Conservation (phyloP, 2,888 invertebrate genomes). For the Volucella zonaria region DNA sequence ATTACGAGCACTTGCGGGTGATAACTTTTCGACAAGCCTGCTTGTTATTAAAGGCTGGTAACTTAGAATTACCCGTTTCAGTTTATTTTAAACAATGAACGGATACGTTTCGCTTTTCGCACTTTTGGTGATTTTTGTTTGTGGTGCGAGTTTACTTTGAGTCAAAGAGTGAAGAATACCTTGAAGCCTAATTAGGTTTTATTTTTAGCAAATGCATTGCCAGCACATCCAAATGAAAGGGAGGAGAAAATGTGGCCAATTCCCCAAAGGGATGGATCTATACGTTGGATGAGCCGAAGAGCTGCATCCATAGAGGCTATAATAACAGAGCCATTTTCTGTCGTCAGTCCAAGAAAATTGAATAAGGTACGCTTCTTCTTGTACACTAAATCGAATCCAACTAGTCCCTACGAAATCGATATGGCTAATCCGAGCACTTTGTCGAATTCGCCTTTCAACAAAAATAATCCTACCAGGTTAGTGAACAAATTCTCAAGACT, state of each 20-base stretch:
- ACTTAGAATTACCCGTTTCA: background rate
- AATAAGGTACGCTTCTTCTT: slow-evolving; percentile 60
- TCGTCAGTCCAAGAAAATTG: slow-evolving; percentile 14
- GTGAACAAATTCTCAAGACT: background rate
- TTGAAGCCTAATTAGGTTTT: background rate
- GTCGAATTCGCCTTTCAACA: slow-evolving; percentile 37
- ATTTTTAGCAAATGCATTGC: slow-evolving; percentile 18
- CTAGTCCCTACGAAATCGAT: slow-evolving; percentile 35
- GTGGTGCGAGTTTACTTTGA: slow-evolving; percentile 3
- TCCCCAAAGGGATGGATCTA: slow-evolving; percentile 39
- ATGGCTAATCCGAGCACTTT: slow-evolving; percentile 38
- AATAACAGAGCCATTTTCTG: background rate
- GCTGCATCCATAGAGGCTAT: slow-evolving; percentile 34
- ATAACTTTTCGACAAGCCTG: background rate
- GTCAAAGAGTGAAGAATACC: no score
- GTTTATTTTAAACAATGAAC: slow-evolving; percentile 11
- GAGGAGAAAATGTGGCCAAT: slow-evolving; percentile 39
- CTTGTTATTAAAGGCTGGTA: slow-evolving; percentile 20
- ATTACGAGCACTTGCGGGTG: background rate
- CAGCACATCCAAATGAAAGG: background rate
- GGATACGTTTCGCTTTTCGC: background rate
- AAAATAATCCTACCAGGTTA: slow-evolving; percentile 42
- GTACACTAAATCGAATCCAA: slow-evolving; percentile 57
- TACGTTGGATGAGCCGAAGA: slow-evolving; percentile 41
- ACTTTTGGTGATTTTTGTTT: slow-evolving; percentile 4